Conservation (phyloP, 2,888 invertebrate species). For the Ashinkailepas kermadecensis region DNA sequence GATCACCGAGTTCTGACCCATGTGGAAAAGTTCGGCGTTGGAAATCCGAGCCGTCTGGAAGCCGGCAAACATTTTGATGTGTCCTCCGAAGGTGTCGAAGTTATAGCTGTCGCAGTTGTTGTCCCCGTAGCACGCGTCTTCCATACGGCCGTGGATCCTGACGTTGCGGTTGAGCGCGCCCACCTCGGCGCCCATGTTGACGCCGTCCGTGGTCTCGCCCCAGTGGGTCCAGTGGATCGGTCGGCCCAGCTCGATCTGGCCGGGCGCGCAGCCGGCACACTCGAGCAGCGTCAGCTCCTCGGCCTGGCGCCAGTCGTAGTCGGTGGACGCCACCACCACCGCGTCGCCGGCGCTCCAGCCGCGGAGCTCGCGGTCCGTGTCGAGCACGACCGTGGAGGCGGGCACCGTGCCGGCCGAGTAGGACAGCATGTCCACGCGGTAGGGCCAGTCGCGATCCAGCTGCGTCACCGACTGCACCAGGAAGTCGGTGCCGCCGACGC, state of each 20-base stretch:
- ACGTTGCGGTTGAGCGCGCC: slow-evolving; percentile 7
- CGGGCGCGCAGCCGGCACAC: not conserved
- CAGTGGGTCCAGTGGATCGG: not conserved
- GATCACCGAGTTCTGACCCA: slow-evolving; percentile 10
- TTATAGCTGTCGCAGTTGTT: not conserved
- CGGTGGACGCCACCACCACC: not conserved
- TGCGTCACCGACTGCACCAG: not conserved
- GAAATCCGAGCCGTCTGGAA: not conserved
- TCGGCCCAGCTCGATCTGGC: not conserved
- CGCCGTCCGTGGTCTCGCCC: slow-evolving; percentile 23
- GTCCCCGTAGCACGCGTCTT: not conserved
- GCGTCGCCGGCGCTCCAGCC: not conserved
- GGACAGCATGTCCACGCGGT: not conserved
- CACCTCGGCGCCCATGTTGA: slow-evolving; percentile 14
- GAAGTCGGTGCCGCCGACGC: not conserved
- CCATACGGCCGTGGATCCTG: slow-evolving; percentile 2
- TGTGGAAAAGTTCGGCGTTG: slow-evolving; percentile 10
- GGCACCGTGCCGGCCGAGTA: not conserved
- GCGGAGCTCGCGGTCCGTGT: not conserved
- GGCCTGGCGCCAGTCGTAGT: slow-evolving; percentile 19
- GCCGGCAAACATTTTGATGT: not conserved
- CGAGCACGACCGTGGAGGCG: not conserved
- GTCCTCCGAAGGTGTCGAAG: slow-evolving; percentile 19
- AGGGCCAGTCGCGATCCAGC: not conserved
- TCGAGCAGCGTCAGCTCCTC: slow-evolving; percentile 5